Conservation (phyloP, 2,113 vertebrate species). For the Periophthalmodon schlosseri region DNA sequence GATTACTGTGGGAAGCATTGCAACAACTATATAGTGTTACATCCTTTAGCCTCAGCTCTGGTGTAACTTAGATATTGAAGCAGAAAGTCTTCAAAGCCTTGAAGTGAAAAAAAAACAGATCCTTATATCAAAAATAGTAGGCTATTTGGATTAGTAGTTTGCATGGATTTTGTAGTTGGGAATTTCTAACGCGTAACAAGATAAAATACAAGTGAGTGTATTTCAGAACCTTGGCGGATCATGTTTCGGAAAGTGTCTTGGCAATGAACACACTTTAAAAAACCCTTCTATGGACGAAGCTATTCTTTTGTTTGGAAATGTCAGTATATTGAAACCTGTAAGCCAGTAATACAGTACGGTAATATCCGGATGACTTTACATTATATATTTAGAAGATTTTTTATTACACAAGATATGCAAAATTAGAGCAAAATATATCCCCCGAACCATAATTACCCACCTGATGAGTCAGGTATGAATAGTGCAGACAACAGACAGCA, state of each 20-base stretch:
- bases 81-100: conserved; percentile 7
- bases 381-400: no score
- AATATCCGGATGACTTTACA: no score
- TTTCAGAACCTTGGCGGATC: neutral
- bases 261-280: neutral
- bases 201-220: neutral
- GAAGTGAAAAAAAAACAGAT: neutral
- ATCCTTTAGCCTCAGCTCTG: conserved; percentile 7
- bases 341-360: no score
- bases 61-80: neutral
- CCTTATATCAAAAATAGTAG: conserved; percentile 10
- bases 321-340: neutral
- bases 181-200: neutral
- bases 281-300: no score
- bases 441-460: no score
- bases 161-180: neutral
- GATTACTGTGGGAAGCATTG: neutral
- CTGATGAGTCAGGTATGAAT: no score
- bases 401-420: no score
- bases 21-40: neutral
- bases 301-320: neutral
- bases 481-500: no score
- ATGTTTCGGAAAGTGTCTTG: neutral
- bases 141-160: neutral
- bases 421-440: no score